phyloP scores from a whole-genome alignment of 2,113 vertebrate genomes.

The Mirza zaza region DNA sequence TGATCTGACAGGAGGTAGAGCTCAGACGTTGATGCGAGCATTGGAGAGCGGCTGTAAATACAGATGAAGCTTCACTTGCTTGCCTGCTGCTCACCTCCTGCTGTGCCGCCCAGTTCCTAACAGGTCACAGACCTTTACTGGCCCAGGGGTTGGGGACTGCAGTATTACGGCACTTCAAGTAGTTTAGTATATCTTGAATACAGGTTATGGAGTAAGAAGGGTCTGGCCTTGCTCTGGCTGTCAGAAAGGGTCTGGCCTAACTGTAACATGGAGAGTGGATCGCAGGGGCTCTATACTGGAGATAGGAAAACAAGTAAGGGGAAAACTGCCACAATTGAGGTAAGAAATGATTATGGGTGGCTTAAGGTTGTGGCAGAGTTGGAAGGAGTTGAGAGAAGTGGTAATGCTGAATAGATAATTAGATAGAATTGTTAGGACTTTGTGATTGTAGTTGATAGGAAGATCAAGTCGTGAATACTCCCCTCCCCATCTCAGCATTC shows the following conservation, averaged over 20 bases:
- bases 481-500: neutral
- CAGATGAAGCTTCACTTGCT: too few relatives aligned
- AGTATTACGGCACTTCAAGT: neutral
- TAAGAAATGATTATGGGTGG: neutral
- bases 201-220: neutral
- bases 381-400: neutral
- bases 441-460: neutral
- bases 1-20: too few relatives aligned
- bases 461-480: neutral
- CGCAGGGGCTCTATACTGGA: neutral
- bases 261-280: neutral
- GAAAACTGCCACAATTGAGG: neutral
- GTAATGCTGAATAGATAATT: neutral
- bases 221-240: neutral
- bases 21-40: too few relatives aligned
- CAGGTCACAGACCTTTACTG: too few relatives aligned
- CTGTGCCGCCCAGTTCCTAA: too few relatives aligned
- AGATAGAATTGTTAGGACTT: neutral
- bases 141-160: too few relatives aligned
- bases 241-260: neutral
- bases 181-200: neutral
- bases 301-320: neutral
- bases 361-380: neutral
- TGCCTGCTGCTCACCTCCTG: too few relatives aligned
- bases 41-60: too few relatives aligned